Evolutionary conservation across 1,140 invertebrate species (phyloP).

Genomic region (Ooceraea biroi): DNA sequence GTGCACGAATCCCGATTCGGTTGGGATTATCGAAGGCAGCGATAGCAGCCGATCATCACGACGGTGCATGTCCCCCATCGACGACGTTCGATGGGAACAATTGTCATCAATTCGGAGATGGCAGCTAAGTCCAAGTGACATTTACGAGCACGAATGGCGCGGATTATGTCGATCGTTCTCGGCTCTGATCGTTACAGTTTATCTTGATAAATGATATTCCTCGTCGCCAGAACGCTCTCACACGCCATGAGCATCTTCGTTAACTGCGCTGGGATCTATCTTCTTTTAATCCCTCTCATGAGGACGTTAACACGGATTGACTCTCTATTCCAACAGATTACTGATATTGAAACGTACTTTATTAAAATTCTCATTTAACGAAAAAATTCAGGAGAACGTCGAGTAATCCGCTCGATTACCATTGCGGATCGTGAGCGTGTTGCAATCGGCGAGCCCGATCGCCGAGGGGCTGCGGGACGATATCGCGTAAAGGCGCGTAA

Average conservation of each 20-base stretch:
- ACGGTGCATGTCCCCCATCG: neutral
- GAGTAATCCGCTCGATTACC: neutral
- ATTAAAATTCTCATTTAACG: neutral
- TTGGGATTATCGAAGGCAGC: neutral
- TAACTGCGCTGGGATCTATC: neutral
- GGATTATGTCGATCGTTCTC: conserved; percentile 39
- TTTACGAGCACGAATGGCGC: conserved; percentile 33
- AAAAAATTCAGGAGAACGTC: neutral
- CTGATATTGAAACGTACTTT: neutral
- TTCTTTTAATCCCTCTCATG: conserved; percentile 2
- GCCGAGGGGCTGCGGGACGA: conserved; percentile 37
- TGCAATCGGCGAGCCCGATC: neutral
- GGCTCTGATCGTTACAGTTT: conserved; percentile 11
- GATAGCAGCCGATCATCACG: conserved; percentile 11
- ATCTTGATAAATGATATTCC: neutral
- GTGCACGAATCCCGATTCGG: neutral
- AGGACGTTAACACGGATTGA: neutral
- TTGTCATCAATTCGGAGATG: conserved; percentile 51
- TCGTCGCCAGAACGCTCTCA: neutral
- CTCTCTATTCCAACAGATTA: neutral
- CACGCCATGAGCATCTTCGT: neutral
- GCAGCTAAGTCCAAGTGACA: conserved; percentile 43
- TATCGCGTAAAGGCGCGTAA: conserved; percentile 74
- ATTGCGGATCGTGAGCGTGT: neutral
- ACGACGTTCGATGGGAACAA: conserved; percentile 40